phyloP scores from a whole-genome alignment of 2,113 vertebrate species.

The Hippoglossus stenolepis region DNA sequence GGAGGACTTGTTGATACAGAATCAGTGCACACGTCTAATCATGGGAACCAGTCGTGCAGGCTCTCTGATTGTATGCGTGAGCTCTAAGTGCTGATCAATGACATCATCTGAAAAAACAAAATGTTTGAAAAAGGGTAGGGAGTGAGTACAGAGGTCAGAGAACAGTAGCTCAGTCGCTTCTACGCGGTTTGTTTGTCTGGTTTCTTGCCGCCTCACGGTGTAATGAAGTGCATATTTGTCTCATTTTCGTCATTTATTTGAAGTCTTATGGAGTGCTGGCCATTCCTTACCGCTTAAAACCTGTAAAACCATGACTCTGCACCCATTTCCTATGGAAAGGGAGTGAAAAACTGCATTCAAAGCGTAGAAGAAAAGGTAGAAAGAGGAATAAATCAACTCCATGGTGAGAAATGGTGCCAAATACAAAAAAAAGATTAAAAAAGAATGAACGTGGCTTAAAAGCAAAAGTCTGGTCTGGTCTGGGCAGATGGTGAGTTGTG shows the following conservation, averaged over 20 bases:
- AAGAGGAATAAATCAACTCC: slow-evolving; percentile 26
- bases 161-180: slow-evolving; percentile 7
- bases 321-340: slow-evolving; percentile 16
- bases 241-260: neutral
- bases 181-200: too few relatives aligned
- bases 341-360: neutral
- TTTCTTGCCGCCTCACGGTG: too few relatives aligned
- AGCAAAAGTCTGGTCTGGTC: slow-evolving; percentile 32
- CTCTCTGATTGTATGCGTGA: slow-evolving; percentile 65
- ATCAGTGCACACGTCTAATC: slow-evolving; percentile 41
- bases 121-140: neutral
- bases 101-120: neutral
- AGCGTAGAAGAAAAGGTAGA: neutral
- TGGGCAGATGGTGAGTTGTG: slow-evolving; percentile 58
- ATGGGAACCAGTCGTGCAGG: slow-evolving; percentile 41
- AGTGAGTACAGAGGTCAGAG: neutral
- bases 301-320: slow-evolving; percentile 41
- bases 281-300: slow-evolving; percentile 37
- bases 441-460: slow-evolving; percentile 31
- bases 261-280: neutral
- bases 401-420: slow-evolving; percentile 23
- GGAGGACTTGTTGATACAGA: slow-evolving; percentile 5
- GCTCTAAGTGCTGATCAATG: slow-evolving; percentile 53
- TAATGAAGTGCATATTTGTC: too few relatives aligned
- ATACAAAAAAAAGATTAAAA: slow-evolving; percentile 21